Evolutionary conservation across 2,797 vertebrate genomes (phyloP), one percentile per base, ranked within the genome.

Genomic region (Esox masquinongy): DNA sequence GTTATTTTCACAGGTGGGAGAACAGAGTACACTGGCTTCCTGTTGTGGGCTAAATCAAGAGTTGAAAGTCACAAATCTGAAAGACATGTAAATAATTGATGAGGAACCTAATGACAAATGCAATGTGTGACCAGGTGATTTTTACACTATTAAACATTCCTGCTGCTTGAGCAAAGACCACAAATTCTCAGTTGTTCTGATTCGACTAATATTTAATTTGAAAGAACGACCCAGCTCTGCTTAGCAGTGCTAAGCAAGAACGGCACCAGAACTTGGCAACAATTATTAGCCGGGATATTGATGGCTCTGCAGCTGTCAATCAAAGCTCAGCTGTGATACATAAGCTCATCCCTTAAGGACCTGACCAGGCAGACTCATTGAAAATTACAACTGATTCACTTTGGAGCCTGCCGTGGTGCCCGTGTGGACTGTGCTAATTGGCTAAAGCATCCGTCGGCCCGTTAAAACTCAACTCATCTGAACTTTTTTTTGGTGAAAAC

Each of bases 291-390:
- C 39, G 15, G 67, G 71, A 74, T 84, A 90, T 86, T 49, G 84
- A 89, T 75, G 78, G 59, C 77, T 59, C 74, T 68, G 75, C 74
- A 49, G 70, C 82, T 87, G 89, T 88, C 87, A 85, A 69, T 89
- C 83, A 85, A 76, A 78, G 68, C 70, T 36, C 34, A 14, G 47
- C 34, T 80, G 75, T 67, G 77, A 79, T 78, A 67, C 43, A 74
- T 72, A 72, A 31, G 17, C 47, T 68, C 50, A 8, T 61, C 17
- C 43, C 43, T 14, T 11, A 11, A 47, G 12, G 43, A 4, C 43
- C 1, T 14, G 12, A 47, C 43, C 43, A 47, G 9, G 12, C 43
- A 11, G 43, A 47, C 9, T 47, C 43, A 14, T 47, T 47, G 43
- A 47, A 11, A 11, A 47, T 47, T 14, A 47, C 43, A 47, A 47